Evolutionary conservation across 2,113 vertebrate species (phyloP), one percentile per base, ranked within the genome.

Genomic region (Acinonyx jubatus): DNA sequence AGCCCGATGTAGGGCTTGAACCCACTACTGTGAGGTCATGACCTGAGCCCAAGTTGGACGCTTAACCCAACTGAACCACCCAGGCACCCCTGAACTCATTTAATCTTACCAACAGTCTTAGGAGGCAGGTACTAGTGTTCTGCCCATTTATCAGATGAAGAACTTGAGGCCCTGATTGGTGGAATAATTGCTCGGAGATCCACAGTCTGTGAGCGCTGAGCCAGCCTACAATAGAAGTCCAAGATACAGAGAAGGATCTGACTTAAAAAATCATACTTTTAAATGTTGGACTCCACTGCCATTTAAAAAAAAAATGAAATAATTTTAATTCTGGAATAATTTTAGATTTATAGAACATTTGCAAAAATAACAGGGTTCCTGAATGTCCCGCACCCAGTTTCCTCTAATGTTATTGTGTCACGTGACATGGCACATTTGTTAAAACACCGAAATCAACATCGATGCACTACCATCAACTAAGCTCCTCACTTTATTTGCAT

Each of bases 391-490:
- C 33, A 2, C 16, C 23, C 36, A 3, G 8, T 14, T 61, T 63
- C 38, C n/a, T 7, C 11, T 9, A 1, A 16, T 16, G 33, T 9
- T 5, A 1, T 3, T 13, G 1, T 1, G 1, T 33, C 80, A 63
- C 5, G 0, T 23, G 23, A 38, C 29, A 0, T 0, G 21, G 45
- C 0, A 3, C 33, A 5, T 18, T 38, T 11, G 31, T 6, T 38
- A 38, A 86, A 21, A 33, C 33, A 25, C 33, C 19, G 25, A 52
- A 18, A 1, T 27, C 45, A 3, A 19, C 18, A 6, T 0, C 0
- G 79, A 4, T 10, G 7, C 16, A 0, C 68, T 5, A 0, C 23
- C 38, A 0, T 9, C 4, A 48, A 33, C 45, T 11, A 14, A 21
- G 38, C 36, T 11, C 4, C 19, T 55, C 1, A 0, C 3, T 12